Base-by-base conservation (phyloP, 2,113 vertebrate species). In the Rhea pennata region DNA sequence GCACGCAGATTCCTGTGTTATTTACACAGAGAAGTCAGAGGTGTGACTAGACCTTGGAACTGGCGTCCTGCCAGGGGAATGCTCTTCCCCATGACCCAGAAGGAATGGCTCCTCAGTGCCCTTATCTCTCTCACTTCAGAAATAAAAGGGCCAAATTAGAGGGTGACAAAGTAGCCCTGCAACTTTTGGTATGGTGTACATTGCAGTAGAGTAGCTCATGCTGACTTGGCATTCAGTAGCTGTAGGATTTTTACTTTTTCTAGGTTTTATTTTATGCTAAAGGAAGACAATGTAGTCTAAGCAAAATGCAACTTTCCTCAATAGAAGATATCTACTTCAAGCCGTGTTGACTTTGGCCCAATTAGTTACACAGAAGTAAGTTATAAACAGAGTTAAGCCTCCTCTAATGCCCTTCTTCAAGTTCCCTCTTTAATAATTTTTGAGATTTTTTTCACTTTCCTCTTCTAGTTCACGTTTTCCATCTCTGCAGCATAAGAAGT, bases 11-110 rank as follows among this genome's bases (percentile, higher is more conserved):
- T 96, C 91, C 91, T 90, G 69, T 0, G 3, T 44, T 95, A 95
- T 95, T 95, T 96, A 96, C 91, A 95, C 89, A 95, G 87, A 95
- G 82, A 94, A 96, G 95, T 96, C 96, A 95, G 94, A 97, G 91
- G 95, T 96, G 92, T 94, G 87, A 97, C 79, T 48, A 92, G 94
- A 95, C 94, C 87, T 84, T 72, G 78, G 72, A 77, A 95, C 75
- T 95, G 95, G 95, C 91, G 0, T 78, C 78, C 76, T 0, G 84
- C 94, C 92, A 96, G 46, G 82, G 48, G 56, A 93, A 91, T 95
- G 89, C 69, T 95, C 82, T 96, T 92, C 65, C 46, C 1, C 2
- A 4, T 86, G 94, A 96, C 95, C 96, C 64, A 96, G 56, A 67
- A 95, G 64, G 84, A 87, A 95, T 67, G 61, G 78, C 86, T 95